A percentile compares a stretch with the other conserved stretches of the same genome.
Evolutionary conservation across 2,113 vertebrate species (phyloP).

Genomic region (Paramormyrops kingsleyae): DNA sequence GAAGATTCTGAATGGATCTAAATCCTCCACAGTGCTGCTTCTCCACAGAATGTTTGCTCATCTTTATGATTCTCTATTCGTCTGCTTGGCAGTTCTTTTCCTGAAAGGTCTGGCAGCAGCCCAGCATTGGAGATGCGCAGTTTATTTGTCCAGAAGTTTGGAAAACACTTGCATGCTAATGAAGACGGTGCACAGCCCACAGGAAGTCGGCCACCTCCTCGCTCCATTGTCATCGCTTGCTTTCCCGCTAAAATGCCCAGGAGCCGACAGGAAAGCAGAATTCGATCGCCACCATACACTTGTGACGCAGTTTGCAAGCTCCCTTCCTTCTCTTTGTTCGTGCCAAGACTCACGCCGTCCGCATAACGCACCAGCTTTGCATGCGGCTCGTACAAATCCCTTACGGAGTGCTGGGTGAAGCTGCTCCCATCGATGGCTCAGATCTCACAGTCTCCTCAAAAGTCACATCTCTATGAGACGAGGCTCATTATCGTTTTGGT

Average conservation of each 20-base stretch:
- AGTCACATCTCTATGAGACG: neutral
- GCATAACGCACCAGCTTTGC: neutral
- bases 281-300: neutral
- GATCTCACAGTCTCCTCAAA: neutral
- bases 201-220: neutral
- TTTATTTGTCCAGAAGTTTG: neutral
- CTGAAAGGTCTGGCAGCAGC: neutral
- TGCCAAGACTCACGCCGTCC: neutral
- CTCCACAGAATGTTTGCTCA: neutral
- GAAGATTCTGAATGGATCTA: constrained; percentile 38
- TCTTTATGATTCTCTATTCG: neutral
- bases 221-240: neutral
- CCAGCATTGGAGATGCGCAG: neutral
- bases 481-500: neutral
- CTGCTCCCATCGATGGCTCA: neutral
- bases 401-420: neutral
- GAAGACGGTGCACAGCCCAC: neutral
- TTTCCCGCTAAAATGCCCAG: neutral
- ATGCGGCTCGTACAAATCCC: neutral
- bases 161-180: neutral
- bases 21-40: neutral
- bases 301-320: neutral
- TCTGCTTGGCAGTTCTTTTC: neutral
- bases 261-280: neutral
- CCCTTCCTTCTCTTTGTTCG: neutral